A percentile compares a stretch with the other conserved stretches of the same genome.
Conservation (phyloP, 92 coral and sea anemone genomes). For the Desmophyllum pertusum region DNA sequence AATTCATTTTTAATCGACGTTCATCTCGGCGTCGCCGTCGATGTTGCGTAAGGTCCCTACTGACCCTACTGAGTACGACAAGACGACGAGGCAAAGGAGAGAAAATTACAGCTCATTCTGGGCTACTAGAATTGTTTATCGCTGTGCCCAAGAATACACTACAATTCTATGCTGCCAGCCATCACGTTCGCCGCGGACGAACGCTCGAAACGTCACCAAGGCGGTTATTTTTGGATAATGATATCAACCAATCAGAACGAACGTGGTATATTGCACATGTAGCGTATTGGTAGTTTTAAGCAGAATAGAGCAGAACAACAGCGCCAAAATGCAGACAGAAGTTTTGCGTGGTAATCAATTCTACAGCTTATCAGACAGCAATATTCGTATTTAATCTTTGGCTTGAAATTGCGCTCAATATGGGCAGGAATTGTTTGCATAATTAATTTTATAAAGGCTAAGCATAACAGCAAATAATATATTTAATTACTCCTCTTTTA, state of each 20-base stretch:
- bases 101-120: too few relatives aligned
- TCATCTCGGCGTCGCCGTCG: too few relatives aligned
- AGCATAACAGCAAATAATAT: neutral
- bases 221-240: too few relatives aligned
- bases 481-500: neutral
- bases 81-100: too few relatives aligned
- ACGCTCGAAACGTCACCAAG: too few relatives aligned
- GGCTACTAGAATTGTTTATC: too few relatives aligned
- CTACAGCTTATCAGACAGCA: neutral
- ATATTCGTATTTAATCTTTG: neutral
- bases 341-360: neutral
- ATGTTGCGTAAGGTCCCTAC: too few relatives aligned
- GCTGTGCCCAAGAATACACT: too few relatives aligned
- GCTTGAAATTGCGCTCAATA: slow-evolving; percentile 22
- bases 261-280: neutral
- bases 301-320: neutral
- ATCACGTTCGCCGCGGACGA: too few relatives aligned
- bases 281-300: neutral
- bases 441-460: neutral
- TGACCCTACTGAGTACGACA: too few relatives aligned
- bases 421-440: neutral
- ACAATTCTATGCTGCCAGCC: too few relatives aligned
- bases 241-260: neutral
- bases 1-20: too few relatives aligned
- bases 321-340: neutral